phyloP scores from a whole-genome alignment of 2,113 vertebrate species.

The Terrapene triunguis region DNA sequence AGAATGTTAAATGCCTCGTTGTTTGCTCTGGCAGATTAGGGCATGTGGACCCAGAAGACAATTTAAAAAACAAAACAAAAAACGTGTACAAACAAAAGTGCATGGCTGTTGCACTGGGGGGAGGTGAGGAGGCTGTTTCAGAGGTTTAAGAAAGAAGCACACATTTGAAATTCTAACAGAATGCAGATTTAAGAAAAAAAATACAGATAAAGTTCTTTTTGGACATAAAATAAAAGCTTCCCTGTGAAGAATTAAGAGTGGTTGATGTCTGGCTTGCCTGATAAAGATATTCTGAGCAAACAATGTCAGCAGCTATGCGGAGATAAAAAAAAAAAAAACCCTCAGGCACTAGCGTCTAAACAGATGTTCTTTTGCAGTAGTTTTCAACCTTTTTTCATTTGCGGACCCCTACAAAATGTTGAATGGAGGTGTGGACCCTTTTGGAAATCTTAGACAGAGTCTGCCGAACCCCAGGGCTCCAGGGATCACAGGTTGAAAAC shows the following conservation, averaged over 20 bases:
- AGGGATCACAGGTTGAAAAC: neutral
- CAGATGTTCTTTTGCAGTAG: constrained; percentile 9
- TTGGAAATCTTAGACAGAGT: neutral
- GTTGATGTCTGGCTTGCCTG: constrained; percentile 51
- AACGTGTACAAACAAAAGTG: neutral
- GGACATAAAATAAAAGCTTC: constrained; percentile 34
- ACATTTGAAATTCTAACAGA: constrained; percentile 7
- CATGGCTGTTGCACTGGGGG: neutral
- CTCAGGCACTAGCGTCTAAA: neutral
- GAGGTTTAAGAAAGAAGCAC: constrained; percentile 38
- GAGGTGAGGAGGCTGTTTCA: constrained; percentile 34
- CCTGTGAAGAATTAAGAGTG: constrained; percentile 29
- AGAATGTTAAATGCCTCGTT: neutral
- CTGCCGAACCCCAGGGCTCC: neutral
- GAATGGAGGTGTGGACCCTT: neutral
- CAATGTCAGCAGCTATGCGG: neutral
- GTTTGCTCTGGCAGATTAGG: neutral
- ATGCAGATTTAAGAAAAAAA: constrained; percentile 53
- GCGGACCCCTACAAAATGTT: neutral
- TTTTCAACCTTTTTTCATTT: neutral
- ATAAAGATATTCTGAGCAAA: constrained; percentile 61
- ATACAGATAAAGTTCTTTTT: constrained; percentile 50
- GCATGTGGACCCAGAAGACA: neutral
- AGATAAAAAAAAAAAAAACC: constrained; percentile 43
- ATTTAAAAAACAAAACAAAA: neutral